Evolutionary conservation across 2,888 invertebrate species (phyloP).

Genomic region (Leptura quadrifasciata): DNA sequence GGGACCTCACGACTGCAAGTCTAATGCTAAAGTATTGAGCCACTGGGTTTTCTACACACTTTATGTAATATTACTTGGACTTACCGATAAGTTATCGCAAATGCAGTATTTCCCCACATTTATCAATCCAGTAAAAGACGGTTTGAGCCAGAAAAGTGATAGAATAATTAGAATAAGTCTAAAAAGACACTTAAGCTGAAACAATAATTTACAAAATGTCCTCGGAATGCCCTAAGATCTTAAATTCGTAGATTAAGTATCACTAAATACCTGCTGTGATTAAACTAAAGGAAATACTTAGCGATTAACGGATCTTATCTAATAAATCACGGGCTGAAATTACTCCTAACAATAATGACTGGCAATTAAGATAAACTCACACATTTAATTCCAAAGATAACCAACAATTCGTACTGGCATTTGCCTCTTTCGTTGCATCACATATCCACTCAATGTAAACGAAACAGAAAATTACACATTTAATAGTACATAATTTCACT

Average conservation of each 20-base stretch:
- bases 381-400: background rate
- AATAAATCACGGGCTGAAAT: constrained; percentile 6
- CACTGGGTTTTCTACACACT: too few relatives aligned
- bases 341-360: constrained; percentile 1
- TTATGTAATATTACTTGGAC: too few relatives aligned
- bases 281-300: background rate
- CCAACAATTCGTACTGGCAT: background rate
- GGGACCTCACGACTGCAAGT: too few relatives aligned
- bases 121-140: too few relatives aligned
- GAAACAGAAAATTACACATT: background rate
- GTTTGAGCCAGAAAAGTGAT: too few relatives aligned
- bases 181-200: too few relatives aligned
- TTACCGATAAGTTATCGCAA: too few relatives aligned
- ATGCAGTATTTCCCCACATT: too few relatives aligned
- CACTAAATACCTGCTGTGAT: background rate
- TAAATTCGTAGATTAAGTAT: background rate
- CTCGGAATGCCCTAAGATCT: background rate
- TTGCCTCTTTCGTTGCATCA: background rate
- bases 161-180: too few relatives aligned
- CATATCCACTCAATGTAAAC: background rate
- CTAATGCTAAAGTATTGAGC: too few relatives aligned
- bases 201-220: background rate
- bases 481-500: background rate
- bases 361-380: background rate
- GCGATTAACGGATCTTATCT: background rate